Evolutionary conservation across 2,797 vertebrate species (phyloP), one percentile per base, ranked within the genome.

Genomic region (Aeoliscus strigatus): DNA sequence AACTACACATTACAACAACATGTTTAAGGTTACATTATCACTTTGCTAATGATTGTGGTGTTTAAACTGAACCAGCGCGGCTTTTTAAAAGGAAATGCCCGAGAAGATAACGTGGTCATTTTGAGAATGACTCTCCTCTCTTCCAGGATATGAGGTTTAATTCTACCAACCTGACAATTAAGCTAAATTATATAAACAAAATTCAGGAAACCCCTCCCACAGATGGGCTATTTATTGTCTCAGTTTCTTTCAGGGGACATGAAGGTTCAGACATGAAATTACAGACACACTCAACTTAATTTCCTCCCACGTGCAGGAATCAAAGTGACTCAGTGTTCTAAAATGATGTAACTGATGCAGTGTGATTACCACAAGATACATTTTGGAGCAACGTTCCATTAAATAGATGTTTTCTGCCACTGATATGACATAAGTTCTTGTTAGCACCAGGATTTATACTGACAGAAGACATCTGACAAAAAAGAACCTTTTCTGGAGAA

Each of bases 31-130:
- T 42, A 74, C 42, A 39, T 49, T 51, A 54, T 65, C 27, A 50
- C 36, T 39, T 21, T 45, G 51, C 66, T 81, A 75, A 66, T 53
- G 24, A 56, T 44, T 16, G 14, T 39, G 66, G 48, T 60, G 50
- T 71, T 79, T 70, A 83, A 13, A 52, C 52, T 46, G 45, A 52
- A 63, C 41, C 27, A 39, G 48, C 31, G 40, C 47, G 45, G 46
- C 50, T 54, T 50, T 26, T 38, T 29, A 26, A 63, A 51, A 59
- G 77, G 66, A 75, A 84, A 78, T 63, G 60, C 55, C 25, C 31
- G 40, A 60, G 39, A 6, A 81, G 76, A 85, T 82, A 81, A 79
- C 10, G 1, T 4, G 25, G 14, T 44, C 27, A 30, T 61, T 80
- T 72, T 50, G 49, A 52, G 55, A 64, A 66, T 41, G 45, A 52